phyloP scores from a whole-genome alignment of 2,797 vertebrate genomes.

The Apodemus agrarius region DNA sequence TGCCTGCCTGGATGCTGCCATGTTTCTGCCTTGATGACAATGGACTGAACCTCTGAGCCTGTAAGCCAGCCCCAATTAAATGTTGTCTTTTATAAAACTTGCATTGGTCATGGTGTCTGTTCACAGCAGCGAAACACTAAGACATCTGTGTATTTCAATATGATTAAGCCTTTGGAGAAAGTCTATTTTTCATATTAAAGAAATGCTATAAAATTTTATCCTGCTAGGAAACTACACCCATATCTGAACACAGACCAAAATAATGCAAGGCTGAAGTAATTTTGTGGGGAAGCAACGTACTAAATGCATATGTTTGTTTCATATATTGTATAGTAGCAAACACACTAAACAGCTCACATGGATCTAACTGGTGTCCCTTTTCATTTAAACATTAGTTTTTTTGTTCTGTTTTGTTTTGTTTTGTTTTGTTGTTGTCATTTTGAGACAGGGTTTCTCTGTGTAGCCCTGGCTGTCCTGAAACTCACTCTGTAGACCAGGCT shows the following conservation, averaged over 20 bases:
- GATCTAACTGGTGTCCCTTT: neutral
- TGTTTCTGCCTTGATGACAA: too few relatives aligned
- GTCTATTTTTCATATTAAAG: neutral
- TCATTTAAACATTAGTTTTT: neutral
- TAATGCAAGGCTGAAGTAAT: neutral
- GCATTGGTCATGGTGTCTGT: too few relatives aligned
- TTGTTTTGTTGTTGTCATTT: too few relatives aligned
- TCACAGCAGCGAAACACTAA: too few relatives aligned
- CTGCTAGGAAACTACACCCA: neutral
- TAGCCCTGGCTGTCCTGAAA: too few relatives aligned
- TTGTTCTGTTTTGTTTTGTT: too few relatives aligned
- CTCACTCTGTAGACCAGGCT: too few relatives aligned
- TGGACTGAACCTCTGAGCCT: too few relatives aligned
- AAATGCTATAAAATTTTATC: constrained; percentile 9
- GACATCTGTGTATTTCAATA: neutral
- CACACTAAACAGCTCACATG: constrained; percentile 1
- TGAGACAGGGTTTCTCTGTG: too few relatives aligned
- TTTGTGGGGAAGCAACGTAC: neutral
- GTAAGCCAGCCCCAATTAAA: too few relatives aligned
- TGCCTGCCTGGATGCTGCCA: too few relatives aligned
- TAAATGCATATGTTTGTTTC: neutral
- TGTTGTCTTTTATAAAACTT: too few relatives aligned
- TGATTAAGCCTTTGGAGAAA: constrained; percentile 36
- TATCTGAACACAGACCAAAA: neutral
- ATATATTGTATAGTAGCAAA: neutral